phyloP scores from a whole-genome alignment of 2,113 vertebrate genomes.

The Myotis davidii region DNA sequence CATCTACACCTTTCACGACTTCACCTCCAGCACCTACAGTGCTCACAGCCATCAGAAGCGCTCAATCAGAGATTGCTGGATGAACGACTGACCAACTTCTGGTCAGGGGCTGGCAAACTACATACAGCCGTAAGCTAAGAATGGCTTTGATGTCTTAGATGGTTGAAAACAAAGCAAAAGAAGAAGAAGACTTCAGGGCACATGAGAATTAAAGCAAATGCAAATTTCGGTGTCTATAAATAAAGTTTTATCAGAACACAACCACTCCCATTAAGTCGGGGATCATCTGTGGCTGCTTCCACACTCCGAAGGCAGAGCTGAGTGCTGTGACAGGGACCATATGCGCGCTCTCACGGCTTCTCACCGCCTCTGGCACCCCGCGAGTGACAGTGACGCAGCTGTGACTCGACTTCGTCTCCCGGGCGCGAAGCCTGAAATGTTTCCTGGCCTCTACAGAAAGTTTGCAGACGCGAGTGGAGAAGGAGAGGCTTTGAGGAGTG shows the following conservation, averaged over 20 bases:
- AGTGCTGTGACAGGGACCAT: background rate
- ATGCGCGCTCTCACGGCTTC: background rate
- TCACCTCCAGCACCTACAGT: background rate
- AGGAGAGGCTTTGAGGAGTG: background rate
- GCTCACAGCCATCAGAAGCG: background rate
- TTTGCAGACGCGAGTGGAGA: background rate
- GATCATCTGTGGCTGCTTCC: background rate
- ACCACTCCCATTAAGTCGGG: background rate
- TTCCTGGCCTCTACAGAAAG: background rate
- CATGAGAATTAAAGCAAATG: background rate
- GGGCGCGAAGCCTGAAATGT: background rate
- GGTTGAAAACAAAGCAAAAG: background rate
- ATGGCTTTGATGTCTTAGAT: background rate
- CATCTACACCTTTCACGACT: background rate
- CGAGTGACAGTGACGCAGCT: background rate
- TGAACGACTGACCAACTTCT: background rate
- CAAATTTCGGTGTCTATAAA: background rate
- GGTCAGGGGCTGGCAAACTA: background rate
- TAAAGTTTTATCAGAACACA: conserved; percentile 33
- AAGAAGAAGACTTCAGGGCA: background rate
- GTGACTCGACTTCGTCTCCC: background rate
- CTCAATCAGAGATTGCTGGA: background rate
- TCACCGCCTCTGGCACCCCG: background rate
- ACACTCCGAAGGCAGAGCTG: background rate
- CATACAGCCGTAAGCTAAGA: background rate